These are phyloP conservation scores for Hyposmocoma kahamanoa DNA, from an alignment of 1,140 invertebrate species.

Conservation along the genomic window DNA sequence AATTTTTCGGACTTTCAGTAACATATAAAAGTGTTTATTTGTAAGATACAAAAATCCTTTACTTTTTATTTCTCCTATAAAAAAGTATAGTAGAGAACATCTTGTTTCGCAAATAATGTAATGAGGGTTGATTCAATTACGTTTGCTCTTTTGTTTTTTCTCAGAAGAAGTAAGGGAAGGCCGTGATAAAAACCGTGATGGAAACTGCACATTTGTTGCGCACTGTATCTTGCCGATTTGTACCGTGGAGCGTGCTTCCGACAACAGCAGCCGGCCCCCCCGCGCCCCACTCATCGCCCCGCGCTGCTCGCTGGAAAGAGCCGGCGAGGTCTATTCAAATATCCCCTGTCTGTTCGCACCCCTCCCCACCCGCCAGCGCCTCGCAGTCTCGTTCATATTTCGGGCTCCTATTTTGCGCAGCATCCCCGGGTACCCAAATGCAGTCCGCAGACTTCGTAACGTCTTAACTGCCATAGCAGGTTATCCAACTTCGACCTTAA, in stretches of 20 bases:
- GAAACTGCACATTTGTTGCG: constrained; percentile 61
- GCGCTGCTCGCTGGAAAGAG: constrained; percentile 40
- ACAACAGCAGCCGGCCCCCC: constrained; percentile 28
- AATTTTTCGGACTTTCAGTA: too few relatives aligned
- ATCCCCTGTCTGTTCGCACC: constrained; percentile 65
- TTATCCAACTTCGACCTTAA: constrained; percentile 25
- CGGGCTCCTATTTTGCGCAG: constrained; percentile 72
- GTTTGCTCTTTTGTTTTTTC: constrained; percentile 53
- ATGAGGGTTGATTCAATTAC: constrained; percentile 68
- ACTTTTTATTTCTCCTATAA: too few relatives aligned
- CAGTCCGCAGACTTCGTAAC: constrained; percentile 50
- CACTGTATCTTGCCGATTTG: constrained; percentile 62
- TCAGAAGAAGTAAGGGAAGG: constrained; percentile 29
- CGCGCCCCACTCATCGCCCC: constrained; percentile 23
- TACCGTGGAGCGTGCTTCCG: constrained; percentile 45
- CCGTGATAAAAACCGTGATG: constrained; percentile 57
- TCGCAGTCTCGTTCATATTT: constrained; percentile 74
- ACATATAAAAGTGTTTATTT: too few relatives aligned
- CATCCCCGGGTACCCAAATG: constrained; percentile 71
- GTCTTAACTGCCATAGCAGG: constrained; percentile 17
- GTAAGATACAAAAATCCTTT: too few relatives aligned
- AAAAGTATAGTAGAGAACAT: too few relatives aligned
- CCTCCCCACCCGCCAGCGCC: constrained; percentile 63
- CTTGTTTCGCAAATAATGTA: constrained; percentile 63
- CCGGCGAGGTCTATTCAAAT: constrained; percentile 67